These are phyloP conservation scores for Balearica regulorum DNA, from an alignment of 2,797 vertebrate genomes.

Conservation along the genomic window DNA sequence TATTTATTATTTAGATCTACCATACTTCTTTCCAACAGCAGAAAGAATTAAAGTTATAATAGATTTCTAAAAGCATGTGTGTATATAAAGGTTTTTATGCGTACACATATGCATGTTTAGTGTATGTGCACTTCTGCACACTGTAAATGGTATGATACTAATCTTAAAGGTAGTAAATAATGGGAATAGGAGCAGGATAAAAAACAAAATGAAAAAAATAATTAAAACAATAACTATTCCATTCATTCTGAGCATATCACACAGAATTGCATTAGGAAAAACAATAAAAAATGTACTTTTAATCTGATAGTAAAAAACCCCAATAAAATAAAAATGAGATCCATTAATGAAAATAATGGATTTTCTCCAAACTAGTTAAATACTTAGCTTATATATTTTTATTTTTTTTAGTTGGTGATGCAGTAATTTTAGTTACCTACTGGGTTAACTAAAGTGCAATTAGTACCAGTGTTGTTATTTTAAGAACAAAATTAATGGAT, in stretches of 20 bases:
- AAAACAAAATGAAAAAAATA: conserved; percentile 63
- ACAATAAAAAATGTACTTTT: conserved; percentile 72
- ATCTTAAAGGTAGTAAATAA: conserved; percentile 62
- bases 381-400: conserved; percentile 27
- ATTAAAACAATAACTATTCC: conserved; percentile 69
- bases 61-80: neutral
- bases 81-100: neutral
- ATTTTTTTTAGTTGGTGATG: neutral
- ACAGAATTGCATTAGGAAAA: conserved; percentile 66
- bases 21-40: neutral
- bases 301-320: conserved; percentile 68
- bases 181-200: conserved; percentile 36
- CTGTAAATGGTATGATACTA: neutral
- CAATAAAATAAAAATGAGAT: conserved; percentile 71
- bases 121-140: neutral
- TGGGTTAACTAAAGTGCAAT: conserved; percentile 24
- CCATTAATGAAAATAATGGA: conserved; percentile 76
- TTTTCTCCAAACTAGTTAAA: conserved; percentile 65
- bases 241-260: conserved; percentile 67
- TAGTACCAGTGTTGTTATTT: conserved; percentile 21
- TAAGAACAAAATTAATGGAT: neutral
- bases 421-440: conserved; percentile 47
- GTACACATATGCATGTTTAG: neutral
- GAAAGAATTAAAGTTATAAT: neutral
- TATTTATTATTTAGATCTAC: neutral